phyloP scores from a whole-genome alignment of 1,140 invertebrate genomes.

The Anoplolepis gracilipes region DNA sequence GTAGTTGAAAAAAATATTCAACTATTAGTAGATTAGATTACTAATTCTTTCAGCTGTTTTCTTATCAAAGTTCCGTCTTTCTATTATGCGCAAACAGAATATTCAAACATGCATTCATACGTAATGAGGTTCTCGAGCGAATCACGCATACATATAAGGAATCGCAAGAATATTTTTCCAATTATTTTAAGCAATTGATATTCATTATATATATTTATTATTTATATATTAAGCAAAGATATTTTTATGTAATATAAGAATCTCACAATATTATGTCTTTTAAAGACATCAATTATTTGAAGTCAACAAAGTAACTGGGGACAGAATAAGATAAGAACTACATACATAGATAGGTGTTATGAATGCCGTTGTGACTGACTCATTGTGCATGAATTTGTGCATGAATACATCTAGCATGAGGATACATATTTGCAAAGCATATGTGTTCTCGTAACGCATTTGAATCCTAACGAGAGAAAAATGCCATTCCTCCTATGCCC shows the following conservation, averaged over 20 bases:
- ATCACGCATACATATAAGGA: not conserved
- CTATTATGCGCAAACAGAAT: not conserved
- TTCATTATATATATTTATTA: too few species aligned
- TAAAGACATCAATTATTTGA: not conserved
- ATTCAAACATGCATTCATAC: not conserved
- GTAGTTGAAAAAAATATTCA: not conserved
- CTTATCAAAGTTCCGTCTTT: not conserved
- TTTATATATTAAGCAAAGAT: too few species aligned
- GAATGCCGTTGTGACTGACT: constrained; percentile 3
- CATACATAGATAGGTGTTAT: not conserved
- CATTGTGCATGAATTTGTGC: not conserved
- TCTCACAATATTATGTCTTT: not conserved
- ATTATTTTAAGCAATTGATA: not conserved
- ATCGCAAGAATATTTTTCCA: not conserved
- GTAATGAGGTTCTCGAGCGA: not conserved
- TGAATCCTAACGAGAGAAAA: constrained; percentile 35
- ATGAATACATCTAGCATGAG: constrained; percentile 5
- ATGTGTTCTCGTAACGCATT: not conserved
- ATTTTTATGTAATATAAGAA: not conserved
- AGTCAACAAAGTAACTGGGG: not conserved
- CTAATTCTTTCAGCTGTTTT: not conserved
- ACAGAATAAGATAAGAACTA: not conserved
- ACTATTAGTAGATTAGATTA: not conserved
- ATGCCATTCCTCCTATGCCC: not conserved
- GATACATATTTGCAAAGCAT: not conserved